phyloP scores from a whole-genome alignment of 2,113 vertebrate genomes.

The Lagopus muta region DNA sequence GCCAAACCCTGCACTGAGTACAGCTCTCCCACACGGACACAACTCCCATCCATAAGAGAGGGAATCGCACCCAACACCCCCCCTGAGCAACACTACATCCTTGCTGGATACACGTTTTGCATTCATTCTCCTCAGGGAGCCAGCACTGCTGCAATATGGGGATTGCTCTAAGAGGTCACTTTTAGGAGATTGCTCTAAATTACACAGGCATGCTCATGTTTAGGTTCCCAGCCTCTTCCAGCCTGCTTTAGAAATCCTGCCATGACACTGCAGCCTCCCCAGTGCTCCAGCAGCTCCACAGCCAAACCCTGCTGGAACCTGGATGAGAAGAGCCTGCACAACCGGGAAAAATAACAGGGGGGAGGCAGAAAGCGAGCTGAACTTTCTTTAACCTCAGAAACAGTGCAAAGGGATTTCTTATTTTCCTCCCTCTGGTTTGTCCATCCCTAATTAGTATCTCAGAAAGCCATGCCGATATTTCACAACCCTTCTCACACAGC shows the following conservation, averaged over 20 bases:
- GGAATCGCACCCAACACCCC: not conserved
- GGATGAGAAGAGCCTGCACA: not conserved
- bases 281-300: not conserved
- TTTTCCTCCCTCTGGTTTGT: constrained; percentile 58
- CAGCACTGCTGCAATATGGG: not conserved
- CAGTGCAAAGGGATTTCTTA: constrained; percentile 54
- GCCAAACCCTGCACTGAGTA: not conserved
- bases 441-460: constrained; percentile 69
- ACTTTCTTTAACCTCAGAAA: constrained; percentile 41
- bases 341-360: not conserved
- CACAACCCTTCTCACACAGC: not conserved
- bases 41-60: not conserved
- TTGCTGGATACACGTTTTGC: accelerated
- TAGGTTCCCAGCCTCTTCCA: not conserved
- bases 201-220: not conserved
- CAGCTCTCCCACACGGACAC: not conserved
- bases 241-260: not conserved
- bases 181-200: not conserved
- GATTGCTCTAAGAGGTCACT: not conserved
- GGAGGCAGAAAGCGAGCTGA: constrained; percentile 23
- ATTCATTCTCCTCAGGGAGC: not conserved
- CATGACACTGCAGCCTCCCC: not conserved
- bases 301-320: not conserved
- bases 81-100: not conserved
- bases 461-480: not conserved